Evolutionary conservation across 2,888 invertebrate species (phyloP).

Genomic region (Cheilosia variabilis): DNA sequence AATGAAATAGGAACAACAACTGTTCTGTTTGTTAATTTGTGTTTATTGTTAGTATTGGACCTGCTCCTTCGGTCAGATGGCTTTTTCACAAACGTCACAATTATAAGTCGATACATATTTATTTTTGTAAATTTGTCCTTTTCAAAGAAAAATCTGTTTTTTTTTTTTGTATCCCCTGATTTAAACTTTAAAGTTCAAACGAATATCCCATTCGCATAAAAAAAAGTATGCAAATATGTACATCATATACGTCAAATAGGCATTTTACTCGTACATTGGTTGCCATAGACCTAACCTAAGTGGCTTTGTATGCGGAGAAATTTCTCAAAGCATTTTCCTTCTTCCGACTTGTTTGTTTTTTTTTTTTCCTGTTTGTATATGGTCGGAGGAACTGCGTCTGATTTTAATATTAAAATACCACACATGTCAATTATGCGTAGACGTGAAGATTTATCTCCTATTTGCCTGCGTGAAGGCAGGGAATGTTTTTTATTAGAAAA

Average conservation of each 20-base stretch:
- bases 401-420: conserved; percentile 13
- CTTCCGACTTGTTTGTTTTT: neutral
- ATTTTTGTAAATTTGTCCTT: neutral
- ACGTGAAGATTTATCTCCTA: neutral
- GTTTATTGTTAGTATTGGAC: too few relatives aligned
- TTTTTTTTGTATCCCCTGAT: too few relatives aligned
- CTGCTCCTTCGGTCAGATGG: too few relatives aligned
- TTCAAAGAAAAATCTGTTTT: neutral
- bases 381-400: neutral
- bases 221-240: too few relatives aligned
- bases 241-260: too few relatives aligned
- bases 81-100: too few relatives aligned
- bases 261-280: too few relatives aligned
- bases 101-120: too few relatives aligned
- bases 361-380: neutral
- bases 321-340: too few relatives aligned
- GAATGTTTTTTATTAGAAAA: conserved; percentile 10
- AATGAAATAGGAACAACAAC: conserved; percentile 15
- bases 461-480: neutral
- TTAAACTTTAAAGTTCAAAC: too few relatives aligned
- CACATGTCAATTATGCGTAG: conserved; percentile 21
- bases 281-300: too few relatives aligned
- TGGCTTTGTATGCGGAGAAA: neutral
- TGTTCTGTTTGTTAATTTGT: neutral
- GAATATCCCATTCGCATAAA: too few relatives aligned